Evolutionary conservation across 2,797 vertebrate species (phyloP), one percentile per base, ranked within the genome.

Genomic region (Hybognathus amarus): DNA sequence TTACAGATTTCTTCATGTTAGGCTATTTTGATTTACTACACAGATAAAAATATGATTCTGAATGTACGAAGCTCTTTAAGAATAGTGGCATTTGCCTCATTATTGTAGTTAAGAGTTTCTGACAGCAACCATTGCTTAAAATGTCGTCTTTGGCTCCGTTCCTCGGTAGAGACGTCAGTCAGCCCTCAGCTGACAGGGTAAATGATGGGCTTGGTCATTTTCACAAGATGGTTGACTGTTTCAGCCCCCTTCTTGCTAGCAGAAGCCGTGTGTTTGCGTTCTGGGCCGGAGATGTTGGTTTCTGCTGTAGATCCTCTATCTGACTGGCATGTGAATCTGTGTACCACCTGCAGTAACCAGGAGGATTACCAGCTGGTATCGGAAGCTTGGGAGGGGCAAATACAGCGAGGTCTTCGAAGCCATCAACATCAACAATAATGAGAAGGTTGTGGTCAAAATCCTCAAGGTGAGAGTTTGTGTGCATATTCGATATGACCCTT

Each of bases 371-470:
- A 99, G 92, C 91, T 99, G 93, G 97, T 98, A 86, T n/a, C 96
- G 97, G 10, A 99, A 99, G 91, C 93, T 99, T 56, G 98, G 98
- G 63, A 92, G 98, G 73, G 98, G 98, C 61, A 99, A 99, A 87
- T 99, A 99, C 94, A 99, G 98, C 36, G 98, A 99, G 93, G 98
- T 99, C n/a, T 99, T 99, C 73, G 98, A 99, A 92, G 97, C 98
- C 90, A 97, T 99, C 92, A 99, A 97, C 92, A 96, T 98, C 93
- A 98, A 96, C 92, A 99, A 96, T 94, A 99, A 97, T 71, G 98
- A 99, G 90, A 96, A 98, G 87, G 97, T 98, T 76, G 98, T 99
- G 79, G 97, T 99, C 83, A 99, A 99, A 94, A 99, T 99, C 90
- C 96, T 99, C 86, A 99, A 99, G 96, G 97, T 99, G 30, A 71